phyloP scores from a whole-genome alignment of 2,888 invertebrate genomes.

The Andrena bucephala region DNA sequence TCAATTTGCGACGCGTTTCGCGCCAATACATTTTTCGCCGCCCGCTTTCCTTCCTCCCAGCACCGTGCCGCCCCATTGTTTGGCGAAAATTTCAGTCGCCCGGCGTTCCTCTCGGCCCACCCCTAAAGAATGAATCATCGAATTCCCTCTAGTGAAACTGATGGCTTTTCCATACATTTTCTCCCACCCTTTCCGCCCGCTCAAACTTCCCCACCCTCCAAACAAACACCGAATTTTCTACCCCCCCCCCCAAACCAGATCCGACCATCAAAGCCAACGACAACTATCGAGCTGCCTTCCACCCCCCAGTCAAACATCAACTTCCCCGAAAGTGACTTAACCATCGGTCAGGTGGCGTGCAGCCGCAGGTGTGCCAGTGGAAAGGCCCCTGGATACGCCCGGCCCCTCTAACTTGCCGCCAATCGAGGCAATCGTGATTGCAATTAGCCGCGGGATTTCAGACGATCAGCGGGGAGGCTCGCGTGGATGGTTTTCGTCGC shows the following conservation, averaged over 20 bases:
- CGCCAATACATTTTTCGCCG: slow-evolving; percentile 44
- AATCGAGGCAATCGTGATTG: slow-evolving; percentile 49
- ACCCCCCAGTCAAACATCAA: no score
- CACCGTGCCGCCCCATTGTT: slow-evolving; percentile 37
- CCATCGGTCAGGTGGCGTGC: neutral
- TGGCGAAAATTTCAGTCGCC: slow-evolving; percentile 17
- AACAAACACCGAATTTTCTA: no score
- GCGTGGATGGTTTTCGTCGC: slow-evolving; percentile 40
- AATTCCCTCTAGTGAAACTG: slow-evolving; percentile 26
- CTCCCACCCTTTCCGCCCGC: no score
- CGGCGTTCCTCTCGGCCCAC: neutral
- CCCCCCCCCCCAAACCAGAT: no score
- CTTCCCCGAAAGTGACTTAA: neutral
- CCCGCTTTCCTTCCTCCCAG: slow-evolving; percentile 6
- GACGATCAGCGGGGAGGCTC: slow-evolving; percentile 11
- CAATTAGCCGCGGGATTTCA: slow-evolving; percentile 46
- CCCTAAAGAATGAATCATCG: slow-evolving; percentile 34
- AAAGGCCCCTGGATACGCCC: neutral
- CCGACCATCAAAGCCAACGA: no score
- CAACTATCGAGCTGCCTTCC: no score
- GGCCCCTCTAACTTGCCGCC: slow-evolving; percentile 49
- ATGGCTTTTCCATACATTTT: slow-evolving; percentile 12
- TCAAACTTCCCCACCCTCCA: no score
- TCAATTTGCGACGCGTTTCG: slow-evolving; percentile 69
- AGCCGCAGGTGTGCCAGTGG: neutral